These are phyloP conservation scores for Pelochelys cantorii DNA, from an alignment of 2,797 vertebrate genomes.

Conservation along the genomic window DNA sequence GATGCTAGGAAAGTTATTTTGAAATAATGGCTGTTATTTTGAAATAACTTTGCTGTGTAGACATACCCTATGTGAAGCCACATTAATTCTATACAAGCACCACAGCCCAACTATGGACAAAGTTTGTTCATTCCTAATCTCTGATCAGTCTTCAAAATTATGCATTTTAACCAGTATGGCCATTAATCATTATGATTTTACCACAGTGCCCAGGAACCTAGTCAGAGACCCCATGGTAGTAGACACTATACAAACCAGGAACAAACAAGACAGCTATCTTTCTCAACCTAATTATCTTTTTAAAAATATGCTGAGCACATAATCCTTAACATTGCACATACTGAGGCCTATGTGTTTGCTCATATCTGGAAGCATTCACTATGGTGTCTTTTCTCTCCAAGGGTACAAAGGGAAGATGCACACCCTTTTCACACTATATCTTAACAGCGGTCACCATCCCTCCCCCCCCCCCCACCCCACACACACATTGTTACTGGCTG, in stretches of 20 bases:
- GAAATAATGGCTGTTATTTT: too few relatives aligned
- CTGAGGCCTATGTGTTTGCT: not conserved
- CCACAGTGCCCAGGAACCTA: not conserved
- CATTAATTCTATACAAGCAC: too few relatives aligned
- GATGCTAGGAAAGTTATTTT: too few relatives aligned
- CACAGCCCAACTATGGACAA: not conserved
- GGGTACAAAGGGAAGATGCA: not conserved
- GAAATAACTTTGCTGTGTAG: too few relatives aligned
- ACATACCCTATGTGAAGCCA: too few relatives aligned
- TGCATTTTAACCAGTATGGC: rapidly evolving
- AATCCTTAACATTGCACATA: not conserved
- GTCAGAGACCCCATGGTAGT: not conserved
- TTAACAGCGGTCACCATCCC: not conserved
- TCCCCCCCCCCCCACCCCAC: not conserved
- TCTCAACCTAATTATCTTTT: not conserved
- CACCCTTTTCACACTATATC: not conserved
- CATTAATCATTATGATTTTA: not conserved
- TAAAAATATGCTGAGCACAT: not conserved
- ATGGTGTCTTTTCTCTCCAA: not conserved
- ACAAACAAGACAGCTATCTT: not conserved
- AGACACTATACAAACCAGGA: not conserved
- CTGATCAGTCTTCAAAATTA: not conserved
- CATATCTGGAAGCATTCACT: not conserved
- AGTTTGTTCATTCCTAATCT: not conserved
- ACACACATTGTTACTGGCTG: not conserved